Percentiles rank a stretch among this genome's conserved stretches.
These are phyloP conservation scores for Meleagris gallopavo DNA, from an alignment of 2,113 vertebrate genomes.

Conservation along the genomic window DNA sequence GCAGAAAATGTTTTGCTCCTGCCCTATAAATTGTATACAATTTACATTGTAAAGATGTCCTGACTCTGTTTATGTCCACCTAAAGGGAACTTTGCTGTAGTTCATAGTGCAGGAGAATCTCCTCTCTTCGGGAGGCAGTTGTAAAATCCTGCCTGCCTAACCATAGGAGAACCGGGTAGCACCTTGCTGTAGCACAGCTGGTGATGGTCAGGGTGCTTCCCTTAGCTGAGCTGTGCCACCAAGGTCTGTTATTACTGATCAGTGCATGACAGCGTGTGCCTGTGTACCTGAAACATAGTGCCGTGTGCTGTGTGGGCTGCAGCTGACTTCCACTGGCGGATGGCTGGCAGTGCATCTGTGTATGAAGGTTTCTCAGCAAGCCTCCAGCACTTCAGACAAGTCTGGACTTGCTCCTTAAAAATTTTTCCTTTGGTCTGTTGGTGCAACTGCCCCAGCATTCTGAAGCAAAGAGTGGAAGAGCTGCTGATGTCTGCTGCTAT, in stretches of 20 bases:
- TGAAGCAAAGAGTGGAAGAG: background rate
- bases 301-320: background rate
- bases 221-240: background rate
- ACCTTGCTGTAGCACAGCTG: background rate
- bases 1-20: background rate
- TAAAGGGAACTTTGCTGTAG: background rate
- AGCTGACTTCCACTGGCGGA: background rate
- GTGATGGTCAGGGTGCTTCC: background rate
- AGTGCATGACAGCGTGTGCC: background rate
- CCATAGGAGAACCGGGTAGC: background rate
- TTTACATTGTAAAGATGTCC: background rate
- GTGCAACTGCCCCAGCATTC: background rate
- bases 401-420: background rate
- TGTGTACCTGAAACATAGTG: background rate
- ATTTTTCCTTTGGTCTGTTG: background rate
- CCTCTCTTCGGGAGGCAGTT: background rate
- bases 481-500: background rate
- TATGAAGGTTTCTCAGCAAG: background rate
- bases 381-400: conserved; percentile 10
- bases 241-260: background rate
- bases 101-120: accelerated
- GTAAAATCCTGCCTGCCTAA: background rate
- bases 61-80: background rate
- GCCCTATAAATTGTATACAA: background rate
- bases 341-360: background rate